A percentile compares a stretch with the other conserved stretches of the same genome.
These are phyloP conservation scores for Gonioctena quinquepunctata DNA, from an alignment of 1,140 invertebrate species.

Conservation along the genomic window DNA sequence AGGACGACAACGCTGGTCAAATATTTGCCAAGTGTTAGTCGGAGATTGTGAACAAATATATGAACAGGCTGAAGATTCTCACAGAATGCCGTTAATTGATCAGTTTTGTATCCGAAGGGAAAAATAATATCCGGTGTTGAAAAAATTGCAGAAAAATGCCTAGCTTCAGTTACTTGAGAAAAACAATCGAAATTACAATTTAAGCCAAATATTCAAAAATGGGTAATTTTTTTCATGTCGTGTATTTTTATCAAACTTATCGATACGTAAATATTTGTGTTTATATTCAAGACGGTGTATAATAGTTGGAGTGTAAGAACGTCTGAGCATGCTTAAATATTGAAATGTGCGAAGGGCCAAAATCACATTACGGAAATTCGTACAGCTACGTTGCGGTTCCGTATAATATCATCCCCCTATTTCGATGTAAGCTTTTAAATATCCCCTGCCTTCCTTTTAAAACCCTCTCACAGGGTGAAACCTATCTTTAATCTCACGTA, in stretches of 20 bases:
- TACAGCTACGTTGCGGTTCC: conserved; percentile 11
- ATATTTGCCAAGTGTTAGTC: conserved; percentile 26
- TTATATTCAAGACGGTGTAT: background rate
- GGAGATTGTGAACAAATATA: conserved; percentile 25
- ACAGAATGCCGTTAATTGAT: conserved; percentile 18
- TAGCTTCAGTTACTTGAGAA: no score
- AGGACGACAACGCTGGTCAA: conserved; percentile 20
- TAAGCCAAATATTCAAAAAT: no score
- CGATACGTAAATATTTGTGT: no score
- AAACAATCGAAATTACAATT: no score
- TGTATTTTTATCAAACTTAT: no score
- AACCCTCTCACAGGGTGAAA: conserved; percentile 28
- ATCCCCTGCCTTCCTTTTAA: conserved; percentile 23
- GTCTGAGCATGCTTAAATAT: conserved; percentile 17
- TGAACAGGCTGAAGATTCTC: conserved; percentile 22
- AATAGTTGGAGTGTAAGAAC: background rate
- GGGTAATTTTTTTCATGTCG: no score
- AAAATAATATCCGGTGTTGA: no score
- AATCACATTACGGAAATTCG: conserved; percentile 31
- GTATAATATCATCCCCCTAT: conserved; percentile 12
- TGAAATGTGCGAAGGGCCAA: conserved; percentile 14
- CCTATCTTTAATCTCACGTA: conserved; percentile 30
- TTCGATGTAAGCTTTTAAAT: conserved; percentile 16
- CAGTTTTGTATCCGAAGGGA: background rate
- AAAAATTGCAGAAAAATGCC: no score